Evolutionary conservation across 2,888 invertebrate species (phyloP).

Genomic region (Encarsia formosa): DNA sequence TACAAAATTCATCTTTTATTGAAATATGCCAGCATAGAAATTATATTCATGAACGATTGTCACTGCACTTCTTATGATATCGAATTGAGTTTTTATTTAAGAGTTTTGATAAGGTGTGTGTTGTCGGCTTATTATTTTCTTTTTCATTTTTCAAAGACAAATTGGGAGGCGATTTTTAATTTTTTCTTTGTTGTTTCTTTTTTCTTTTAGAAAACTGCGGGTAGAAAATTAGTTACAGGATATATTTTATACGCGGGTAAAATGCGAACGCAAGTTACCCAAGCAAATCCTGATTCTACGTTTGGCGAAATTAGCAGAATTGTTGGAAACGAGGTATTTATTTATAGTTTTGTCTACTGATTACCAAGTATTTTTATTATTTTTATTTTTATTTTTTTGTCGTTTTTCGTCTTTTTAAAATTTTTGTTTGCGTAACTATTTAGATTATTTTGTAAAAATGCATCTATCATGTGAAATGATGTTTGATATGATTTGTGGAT

Average conservation of each 20-base stretch:
- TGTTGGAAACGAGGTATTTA: slow-evolving; percentile 66
- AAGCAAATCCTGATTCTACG: slow-evolving; percentile 88
- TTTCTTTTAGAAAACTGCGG: slow-evolving; percentile 54
- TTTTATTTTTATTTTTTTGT: not conserved
- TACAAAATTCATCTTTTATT: slow-evolving; percentile 27
- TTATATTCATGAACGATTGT: slow-evolving; percentile 29
- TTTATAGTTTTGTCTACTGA: too few relatives aligned
- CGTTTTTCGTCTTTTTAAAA: not conserved
- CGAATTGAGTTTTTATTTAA: slow-evolving; percentile 18
- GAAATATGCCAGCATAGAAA: slow-evolving; percentile 50
- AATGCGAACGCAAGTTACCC: slow-evolving; percentile 85
- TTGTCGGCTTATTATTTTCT: slow-evolving; percentile 14
- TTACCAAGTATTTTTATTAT: slow-evolving; percentile 29
- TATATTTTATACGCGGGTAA: slow-evolving; percentile 98
- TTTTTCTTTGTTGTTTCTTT: slow-evolving; percentile 33
- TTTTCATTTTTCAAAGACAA: not conserved
- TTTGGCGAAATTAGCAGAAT: slow-evolving; percentile 82
- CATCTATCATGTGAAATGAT: too few relatives aligned
- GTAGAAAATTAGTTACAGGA: slow-evolving; percentile 86
- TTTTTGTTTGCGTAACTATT: too few relatives aligned
- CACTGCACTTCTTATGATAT: slow-evolving; percentile 19
- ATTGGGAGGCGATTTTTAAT: too few relatives aligned
- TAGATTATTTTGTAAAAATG: too few relatives aligned
- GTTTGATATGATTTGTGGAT: too few relatives aligned
- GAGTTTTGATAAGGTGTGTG: slow-evolving; percentile 22